A percentile compares a stretch with the other conserved stretches of the same genome.
These are phyloP conservation scores for Pseudopodoces humilis DNA, from an alignment of 2,113 vertebrate genomes.

Conservation along the genomic window DNA sequence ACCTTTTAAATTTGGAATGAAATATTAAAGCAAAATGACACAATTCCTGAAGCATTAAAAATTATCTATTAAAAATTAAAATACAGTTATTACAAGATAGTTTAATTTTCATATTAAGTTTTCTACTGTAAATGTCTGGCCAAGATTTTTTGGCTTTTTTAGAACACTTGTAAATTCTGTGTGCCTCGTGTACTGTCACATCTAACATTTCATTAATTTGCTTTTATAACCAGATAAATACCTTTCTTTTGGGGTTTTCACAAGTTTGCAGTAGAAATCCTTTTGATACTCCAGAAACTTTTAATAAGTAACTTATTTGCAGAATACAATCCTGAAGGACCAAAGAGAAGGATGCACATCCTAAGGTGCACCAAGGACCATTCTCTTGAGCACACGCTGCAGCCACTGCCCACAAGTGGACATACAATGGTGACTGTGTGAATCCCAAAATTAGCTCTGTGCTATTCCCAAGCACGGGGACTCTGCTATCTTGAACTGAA, in stretches of 20 bases:
- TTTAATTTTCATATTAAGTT: neutral
- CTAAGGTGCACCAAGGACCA: neutral
- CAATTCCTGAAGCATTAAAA: neutral
- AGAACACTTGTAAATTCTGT: neutral
- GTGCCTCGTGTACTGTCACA: neutral
- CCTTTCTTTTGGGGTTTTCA: neutral
- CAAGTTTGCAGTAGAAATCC: neutral
- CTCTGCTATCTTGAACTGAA: neutral
- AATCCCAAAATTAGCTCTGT: neutral
- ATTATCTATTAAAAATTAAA: neutral
- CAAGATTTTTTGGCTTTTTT: neutral
- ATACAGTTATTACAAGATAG: neutral
- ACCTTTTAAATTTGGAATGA: neutral
- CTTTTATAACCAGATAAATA: neutral
- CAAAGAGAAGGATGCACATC: neutral
- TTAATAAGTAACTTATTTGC: neutral
- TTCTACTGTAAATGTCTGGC: neutral
- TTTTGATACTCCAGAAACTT: neutral
- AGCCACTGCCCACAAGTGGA: neutral
- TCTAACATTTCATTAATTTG: neutral
- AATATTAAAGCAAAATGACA: neutral
- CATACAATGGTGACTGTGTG: rapidly evolving
- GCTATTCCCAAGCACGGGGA: neutral
- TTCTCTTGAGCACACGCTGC: neutral
- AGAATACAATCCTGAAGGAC: neutral